Percentiles rank a stretch among this genome's conserved stretches.
These are phyloP conservation scores for Hippocampus abdominalis DNA, from an alignment of 2,113 vertebrate genomes.

Conservation along the genomic window DNA sequence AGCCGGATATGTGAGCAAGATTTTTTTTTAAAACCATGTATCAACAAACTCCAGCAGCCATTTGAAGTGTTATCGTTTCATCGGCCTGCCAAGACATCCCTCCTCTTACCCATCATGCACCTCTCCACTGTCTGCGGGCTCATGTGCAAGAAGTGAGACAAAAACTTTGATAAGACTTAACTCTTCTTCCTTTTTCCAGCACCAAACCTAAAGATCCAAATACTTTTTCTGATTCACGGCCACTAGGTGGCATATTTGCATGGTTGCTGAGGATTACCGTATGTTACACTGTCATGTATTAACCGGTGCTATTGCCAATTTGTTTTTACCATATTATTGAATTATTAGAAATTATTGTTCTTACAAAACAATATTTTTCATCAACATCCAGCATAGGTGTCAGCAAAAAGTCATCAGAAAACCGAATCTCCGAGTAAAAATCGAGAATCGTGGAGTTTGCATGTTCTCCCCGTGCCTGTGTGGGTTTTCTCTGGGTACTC, in stretches of 20 bases:
- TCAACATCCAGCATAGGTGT: too few species aligned
- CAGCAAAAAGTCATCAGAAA: too few species aligned
- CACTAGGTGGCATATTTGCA: neutral
- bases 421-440: too few species aligned
- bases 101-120: slow-evolving; percentile 1
- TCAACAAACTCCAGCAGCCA: neutral
- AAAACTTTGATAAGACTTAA: neutral
- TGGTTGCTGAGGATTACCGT: neutral
- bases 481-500: too few species aligned
- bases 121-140: neutral
- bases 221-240: neutral
- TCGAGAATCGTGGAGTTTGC: too few species aligned
- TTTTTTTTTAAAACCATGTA: neutral
- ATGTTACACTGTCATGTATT: neutral
- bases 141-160: neutral
- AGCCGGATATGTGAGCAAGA: slow-evolving; percentile 21
- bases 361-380: too few species aligned
- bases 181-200: neutral
- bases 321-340: neutral
- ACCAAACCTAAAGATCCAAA: neutral
- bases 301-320: neutral
- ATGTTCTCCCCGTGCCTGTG: too few species aligned
- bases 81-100: neutral
- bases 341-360: too few species aligned
- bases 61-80: slow-evolving; percentile 1